Conservation (phyloP, 2,797 vertebrate species). For the Tauraco hartlaubi region DNA sequence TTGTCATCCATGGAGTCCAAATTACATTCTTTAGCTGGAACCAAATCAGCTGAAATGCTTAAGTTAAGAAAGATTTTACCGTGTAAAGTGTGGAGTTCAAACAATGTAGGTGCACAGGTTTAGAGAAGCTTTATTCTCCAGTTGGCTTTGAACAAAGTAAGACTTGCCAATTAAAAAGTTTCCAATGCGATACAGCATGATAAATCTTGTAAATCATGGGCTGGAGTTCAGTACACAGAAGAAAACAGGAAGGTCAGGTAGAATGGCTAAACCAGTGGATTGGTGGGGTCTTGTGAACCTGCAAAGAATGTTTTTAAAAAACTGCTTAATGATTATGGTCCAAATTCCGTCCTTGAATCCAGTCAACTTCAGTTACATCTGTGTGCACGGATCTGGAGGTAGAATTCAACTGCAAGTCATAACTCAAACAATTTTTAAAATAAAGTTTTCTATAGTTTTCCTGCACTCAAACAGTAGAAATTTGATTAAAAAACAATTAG, state of each 20-base stretch:
- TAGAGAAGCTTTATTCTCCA: background rate
- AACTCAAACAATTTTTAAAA: background rate
- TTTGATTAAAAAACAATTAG: background rate
- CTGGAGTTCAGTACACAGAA: background rate
- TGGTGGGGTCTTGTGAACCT: background rate
- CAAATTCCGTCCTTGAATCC: background rate
- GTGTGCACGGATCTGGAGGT: background rate
- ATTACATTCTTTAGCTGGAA: background rate
- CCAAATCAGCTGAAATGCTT: background rate
- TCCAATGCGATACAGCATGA: accelerated
- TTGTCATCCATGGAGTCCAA: background rate
- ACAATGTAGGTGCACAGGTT: background rate
- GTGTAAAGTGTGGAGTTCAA: background rate
- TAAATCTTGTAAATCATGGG: background rate
- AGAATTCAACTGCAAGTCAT: background rate
- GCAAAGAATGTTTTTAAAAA: background rate
- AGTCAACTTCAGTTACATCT: background rate
- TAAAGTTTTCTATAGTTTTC: background rate
- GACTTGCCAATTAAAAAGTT: background rate
- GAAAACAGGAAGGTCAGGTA: background rate
- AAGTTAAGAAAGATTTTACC: background rate
- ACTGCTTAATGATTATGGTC: background rate
- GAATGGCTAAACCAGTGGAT: background rate
- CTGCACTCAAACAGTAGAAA: background rate
- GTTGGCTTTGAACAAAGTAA: background rate